Conservation (phyloP, 2,888 invertebrate species). For the Physocephala rufipes region DNA sequence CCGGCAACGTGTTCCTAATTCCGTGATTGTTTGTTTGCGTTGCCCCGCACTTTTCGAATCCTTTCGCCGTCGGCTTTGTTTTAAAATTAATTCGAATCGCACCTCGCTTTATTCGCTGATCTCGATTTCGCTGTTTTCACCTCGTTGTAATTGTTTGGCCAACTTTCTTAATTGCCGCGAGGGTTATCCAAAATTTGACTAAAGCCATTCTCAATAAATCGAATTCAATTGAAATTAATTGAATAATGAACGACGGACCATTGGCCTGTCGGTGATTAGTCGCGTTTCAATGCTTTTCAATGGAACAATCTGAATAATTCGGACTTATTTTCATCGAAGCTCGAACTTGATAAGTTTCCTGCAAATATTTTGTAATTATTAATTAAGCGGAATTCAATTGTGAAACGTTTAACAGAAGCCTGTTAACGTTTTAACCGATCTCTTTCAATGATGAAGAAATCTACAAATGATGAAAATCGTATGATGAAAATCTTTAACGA, state of each 20-base stretch:
- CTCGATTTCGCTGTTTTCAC: slow-evolving; percentile 42
- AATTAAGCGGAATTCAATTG: too few relatives aligned
- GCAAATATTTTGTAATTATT: too few relatives aligned
- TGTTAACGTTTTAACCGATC: too few relatives aligned
- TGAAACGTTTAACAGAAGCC: too few relatives aligned
- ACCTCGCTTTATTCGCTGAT: slow-evolving; percentile 56
- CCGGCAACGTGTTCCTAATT: neutral
- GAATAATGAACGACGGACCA: slow-evolving; percentile 27
- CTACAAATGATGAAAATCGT: too few relatives aligned
- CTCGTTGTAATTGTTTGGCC: slow-evolving; percentile 40
- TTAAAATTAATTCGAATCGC: slow-evolving; percentile 55
- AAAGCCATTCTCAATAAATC: neutral
- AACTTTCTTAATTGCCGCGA: slow-evolving; percentile 41
- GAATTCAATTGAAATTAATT: slow-evolving; percentile 41
- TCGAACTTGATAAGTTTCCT: too few relatives aligned
- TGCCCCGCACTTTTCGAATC: neutral
- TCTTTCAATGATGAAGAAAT: too few relatives aligned
- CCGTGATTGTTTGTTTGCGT: neutral
- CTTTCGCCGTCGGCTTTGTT: slow-evolving; percentile 31
- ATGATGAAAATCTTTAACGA: too few relatives aligned
- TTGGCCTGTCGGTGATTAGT: slow-evolving; percentile 42
- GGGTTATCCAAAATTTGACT: slow-evolving; percentile 4
- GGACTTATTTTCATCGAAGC: too few relatives aligned
- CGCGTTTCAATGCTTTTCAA: slow-evolving; percentile 44
- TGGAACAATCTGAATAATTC: neutral